Evolutionary conservation across 2,888 invertebrate genomes (phyloP).

Genomic region (Parasteatoda lunata): DNA sequence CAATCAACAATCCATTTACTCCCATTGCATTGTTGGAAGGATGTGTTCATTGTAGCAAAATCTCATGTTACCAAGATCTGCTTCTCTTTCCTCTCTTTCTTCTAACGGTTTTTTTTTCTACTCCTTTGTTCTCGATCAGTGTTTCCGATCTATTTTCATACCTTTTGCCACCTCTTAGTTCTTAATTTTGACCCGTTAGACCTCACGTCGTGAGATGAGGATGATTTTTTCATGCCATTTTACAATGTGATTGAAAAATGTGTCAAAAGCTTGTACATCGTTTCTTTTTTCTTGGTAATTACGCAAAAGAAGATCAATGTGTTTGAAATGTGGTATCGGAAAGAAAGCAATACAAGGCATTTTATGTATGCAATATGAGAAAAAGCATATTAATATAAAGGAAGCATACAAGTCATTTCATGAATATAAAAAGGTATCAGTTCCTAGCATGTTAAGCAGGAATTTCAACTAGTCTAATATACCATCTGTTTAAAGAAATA

Average conservation of each 20-base stretch:
- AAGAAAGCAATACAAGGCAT: too few relatives aligned
- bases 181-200: slow-evolving; percentile 15
- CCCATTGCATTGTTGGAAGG: neutral
- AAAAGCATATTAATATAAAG: too few relatives aligned
- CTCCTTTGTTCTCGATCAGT: slow-evolving; percentile 18
- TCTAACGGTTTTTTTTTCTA: slow-evolving; percentile 12
- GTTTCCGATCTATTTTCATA: slow-evolving; percentile 29
- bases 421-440: too few relatives aligned
- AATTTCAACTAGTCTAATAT: too few relatives aligned
- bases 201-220: slow-evolving; percentile 11
- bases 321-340: too few relatives aligned
- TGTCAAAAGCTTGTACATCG: neutral
- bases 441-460: too few relatives aligned
- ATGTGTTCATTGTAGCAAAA: neutral
- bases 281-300: too few relatives aligned
- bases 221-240: neutral
- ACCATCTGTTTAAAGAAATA: too few relatives aligned
- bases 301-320: too few relatives aligned
- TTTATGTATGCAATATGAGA: too few relatives aligned
- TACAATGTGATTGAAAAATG: neutral
- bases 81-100: slow-evolving; percentile 4
- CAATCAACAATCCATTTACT: neutral
- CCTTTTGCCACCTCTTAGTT: slow-evolving; percentile 1
- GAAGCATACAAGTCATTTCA: too few relatives aligned
- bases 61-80: neutral